phyloP scores from a whole-genome alignment of 2,888 invertebrate genomes.

The Stenolophus ochropezus region DNA sequence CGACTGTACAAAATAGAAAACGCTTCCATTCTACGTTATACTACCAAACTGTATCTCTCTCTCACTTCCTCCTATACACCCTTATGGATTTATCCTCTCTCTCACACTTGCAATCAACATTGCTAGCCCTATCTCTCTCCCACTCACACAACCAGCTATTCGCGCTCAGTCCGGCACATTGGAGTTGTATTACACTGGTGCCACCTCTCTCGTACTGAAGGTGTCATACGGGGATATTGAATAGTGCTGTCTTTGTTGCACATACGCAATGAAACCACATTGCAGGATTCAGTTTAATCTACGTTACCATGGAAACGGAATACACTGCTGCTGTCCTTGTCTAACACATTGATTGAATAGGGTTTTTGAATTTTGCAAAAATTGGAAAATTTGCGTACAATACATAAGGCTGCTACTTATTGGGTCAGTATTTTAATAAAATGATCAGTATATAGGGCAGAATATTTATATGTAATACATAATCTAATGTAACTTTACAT shows the following conservation, averaged over 20 bases:
- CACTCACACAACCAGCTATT: not conserved
- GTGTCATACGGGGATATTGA: not conserved
- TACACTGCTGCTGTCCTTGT: constrained; percentile 1
- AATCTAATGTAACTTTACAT: too few species aligned
- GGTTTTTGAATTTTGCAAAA: not conserved
- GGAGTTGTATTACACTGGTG: not conserved
- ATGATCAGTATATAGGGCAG: not conserved
- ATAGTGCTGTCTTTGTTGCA: not conserved
- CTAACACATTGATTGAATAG: constrained; percentile 8
- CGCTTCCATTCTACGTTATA: constrained; percentile 70
- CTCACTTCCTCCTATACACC: not conserved
- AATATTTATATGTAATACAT: too few species aligned
- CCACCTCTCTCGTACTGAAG: not conserved
- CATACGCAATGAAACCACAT: constrained; percentile 28
- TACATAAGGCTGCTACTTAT: not conserved
- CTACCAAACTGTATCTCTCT: not conserved
- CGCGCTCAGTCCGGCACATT: not conserved
- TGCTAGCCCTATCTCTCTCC: not conserved
- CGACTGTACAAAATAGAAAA: constrained; percentile 74
- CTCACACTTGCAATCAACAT: constrained; percentile 3
- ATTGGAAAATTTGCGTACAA: not conserved
- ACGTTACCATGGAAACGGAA: constrained; percentile 25
- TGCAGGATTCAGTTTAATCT: constrained; percentile 35
- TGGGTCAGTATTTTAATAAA: too few species aligned
- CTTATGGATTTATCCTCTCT: not conserved